These are phyloP conservation scores for Hippocampus zosterae DNA, from an alignment of 2,113 vertebrate genomes.

Conservation along the genomic window DNA sequence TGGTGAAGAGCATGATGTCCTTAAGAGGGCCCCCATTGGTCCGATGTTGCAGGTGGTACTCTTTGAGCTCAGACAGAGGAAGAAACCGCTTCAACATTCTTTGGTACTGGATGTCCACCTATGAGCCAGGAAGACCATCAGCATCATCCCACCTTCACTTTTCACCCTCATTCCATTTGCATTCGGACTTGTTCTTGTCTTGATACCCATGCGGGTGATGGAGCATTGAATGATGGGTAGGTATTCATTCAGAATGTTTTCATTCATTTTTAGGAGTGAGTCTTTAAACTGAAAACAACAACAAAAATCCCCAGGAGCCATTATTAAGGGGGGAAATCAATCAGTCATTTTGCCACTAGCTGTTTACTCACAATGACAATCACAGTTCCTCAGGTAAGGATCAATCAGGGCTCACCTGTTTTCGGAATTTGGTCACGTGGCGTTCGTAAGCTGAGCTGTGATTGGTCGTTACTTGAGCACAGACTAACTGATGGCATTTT, in stretches of 20 bases:
- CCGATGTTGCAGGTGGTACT: constrained; percentile 79
- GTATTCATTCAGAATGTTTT: neutral
- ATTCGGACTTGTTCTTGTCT: neutral
- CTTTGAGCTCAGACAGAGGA: constrained; percentile 85
- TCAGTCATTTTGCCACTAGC: no score
- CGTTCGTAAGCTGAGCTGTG: no score
- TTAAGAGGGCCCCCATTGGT: constrained; percentile 77
- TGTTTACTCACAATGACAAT: no score
- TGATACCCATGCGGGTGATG: neutral
- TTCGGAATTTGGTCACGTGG: no score
- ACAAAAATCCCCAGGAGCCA: no score
- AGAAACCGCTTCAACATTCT: constrained; percentile 86
- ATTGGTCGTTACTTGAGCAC: no score
- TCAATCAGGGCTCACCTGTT: no score
- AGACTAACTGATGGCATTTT: no score
- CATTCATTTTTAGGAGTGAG: neutral
- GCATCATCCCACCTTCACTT: neutral
- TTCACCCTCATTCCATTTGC: neutral
- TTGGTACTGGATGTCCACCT: constrained; percentile 92
- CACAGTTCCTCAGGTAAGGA: no score
- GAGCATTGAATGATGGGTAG: neutral
- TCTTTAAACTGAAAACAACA: no score
- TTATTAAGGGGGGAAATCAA: no score
- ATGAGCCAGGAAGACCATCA: neutral
- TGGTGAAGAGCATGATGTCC: constrained; percentile 82